Evolutionary conservation across 1,140 invertebrate genomes (phyloP).

Genomic region (Dendrolimus punctatus): DNA sequence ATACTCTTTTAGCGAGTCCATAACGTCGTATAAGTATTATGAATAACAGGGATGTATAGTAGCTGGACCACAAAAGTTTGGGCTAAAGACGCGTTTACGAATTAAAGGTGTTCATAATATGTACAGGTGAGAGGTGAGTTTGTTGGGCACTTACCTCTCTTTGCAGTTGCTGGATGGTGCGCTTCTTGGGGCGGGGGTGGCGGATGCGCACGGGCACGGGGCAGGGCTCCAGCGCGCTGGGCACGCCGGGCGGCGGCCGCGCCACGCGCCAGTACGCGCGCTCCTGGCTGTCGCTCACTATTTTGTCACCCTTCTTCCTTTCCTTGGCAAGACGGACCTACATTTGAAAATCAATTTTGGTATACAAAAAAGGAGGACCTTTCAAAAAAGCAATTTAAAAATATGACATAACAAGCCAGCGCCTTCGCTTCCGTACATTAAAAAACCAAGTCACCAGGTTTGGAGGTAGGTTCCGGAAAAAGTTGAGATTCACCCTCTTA

Average conservation of each 20-base stretch:
- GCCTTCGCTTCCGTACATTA: too few relatives aligned
- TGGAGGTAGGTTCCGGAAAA: too few relatives aligned
- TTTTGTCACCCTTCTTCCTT: slow-evolving; percentile 95
- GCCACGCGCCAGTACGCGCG: slow-evolving; percentile 97
- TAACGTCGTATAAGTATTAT: too few relatives aligned
- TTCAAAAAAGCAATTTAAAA: too few relatives aligned
- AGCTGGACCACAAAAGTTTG: too few relatives aligned
- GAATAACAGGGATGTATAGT: too few relatives aligned
- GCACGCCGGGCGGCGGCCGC: slow-evolving; percentile 90
- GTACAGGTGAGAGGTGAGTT: not conserved
- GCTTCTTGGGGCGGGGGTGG: slow-evolving; percentile 78
- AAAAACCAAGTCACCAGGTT: too few relatives aligned
- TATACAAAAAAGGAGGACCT: too few relatives aligned
- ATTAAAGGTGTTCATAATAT: not conserved
- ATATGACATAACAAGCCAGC: too few relatives aligned
- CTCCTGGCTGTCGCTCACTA: slow-evolving; percentile 96
- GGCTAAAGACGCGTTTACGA: too few relatives aligned
- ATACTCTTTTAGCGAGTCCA: too few relatives aligned
- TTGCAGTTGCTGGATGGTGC: slow-evolving; percentile 83
- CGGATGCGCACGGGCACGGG: slow-evolving; percentile 84
- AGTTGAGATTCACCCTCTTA: too few relatives aligned
- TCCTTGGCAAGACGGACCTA: slow-evolving; percentile 91
- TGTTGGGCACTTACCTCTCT: slow-evolving; percentile 76
- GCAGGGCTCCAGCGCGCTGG: slow-evolving; percentile 87
- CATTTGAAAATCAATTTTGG: not conserved